Conservation (phyloP, 53 echinoderm and acorn worm species). For the Patiria pectinifera region DNA sequence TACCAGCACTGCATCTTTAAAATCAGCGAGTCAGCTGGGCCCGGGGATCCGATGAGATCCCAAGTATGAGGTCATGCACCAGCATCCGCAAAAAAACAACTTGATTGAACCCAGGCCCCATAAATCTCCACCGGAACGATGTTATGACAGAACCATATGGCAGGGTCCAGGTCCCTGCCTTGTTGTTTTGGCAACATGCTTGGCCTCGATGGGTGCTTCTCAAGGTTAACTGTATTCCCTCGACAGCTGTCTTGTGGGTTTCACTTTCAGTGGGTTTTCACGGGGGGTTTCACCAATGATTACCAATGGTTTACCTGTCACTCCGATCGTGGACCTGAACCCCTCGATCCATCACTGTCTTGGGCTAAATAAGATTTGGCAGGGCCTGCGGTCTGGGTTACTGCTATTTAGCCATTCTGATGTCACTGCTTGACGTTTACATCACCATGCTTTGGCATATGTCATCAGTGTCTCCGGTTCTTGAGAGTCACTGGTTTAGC, state of each 20-base stretch:
- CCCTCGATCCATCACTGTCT: no score
- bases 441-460: no score
- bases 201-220: slow-evolving; percentile 36
- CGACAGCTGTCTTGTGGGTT: neutral
- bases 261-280: neutral
- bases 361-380: no score
- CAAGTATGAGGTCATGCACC: neutral
- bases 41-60: neutral
- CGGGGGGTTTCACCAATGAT: neutral
- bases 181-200: slow-evolving; percentile 65
- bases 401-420: no score
- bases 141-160: slow-evolving; percentile 48
- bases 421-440: no score
- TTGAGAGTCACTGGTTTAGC: no score
- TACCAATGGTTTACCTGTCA: no score
- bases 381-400: no score
- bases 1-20: no score
- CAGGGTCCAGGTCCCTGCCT: neutral
- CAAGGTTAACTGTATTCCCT: neutral
- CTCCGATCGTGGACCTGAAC: no score
- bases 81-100: slow-evolving; percentile 3
- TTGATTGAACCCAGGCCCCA: neutral
- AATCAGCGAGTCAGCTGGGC: neutral
- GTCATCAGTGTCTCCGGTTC: no score
- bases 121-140: slow-evolving; percentile 21